These are phyloP conservation scores for Fabriciana adippe DNA, from an alignment of 2,888 invertebrate species.

Conservation along the genomic window DNA sequence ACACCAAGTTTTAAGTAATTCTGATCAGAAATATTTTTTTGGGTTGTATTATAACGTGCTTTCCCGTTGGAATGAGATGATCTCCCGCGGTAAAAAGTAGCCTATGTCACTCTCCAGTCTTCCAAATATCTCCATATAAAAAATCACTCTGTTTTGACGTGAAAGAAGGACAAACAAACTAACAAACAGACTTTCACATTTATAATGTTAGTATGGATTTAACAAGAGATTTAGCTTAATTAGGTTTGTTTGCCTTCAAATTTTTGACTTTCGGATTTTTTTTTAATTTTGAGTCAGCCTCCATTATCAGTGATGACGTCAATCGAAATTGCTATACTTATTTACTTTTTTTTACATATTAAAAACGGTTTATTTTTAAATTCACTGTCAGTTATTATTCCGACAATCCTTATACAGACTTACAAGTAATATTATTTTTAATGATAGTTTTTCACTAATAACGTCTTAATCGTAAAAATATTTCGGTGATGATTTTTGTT, in stretches of 20 bases:
- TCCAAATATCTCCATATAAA: too few species aligned
- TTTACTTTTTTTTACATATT: slow-evolving; percentile 6
- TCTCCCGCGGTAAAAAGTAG: too few species aligned
- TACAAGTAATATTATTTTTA: too few species aligned
- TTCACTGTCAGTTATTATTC: slow-evolving; percentile 3
- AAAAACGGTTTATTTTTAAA: slow-evolving; percentile 5
- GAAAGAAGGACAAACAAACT: too few species aligned
- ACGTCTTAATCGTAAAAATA: background rate
- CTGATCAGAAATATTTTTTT: too few species aligned
- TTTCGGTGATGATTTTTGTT: background rate
- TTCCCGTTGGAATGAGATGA: too few species aligned
- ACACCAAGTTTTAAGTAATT: too few species aligned
- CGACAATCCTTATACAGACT: background rate
- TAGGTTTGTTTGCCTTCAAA: slow-evolving; percentile 11
- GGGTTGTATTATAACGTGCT: too few species aligned
- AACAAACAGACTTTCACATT: too few species aligned
- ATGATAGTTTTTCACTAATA: background rate
- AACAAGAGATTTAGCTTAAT: background rate
- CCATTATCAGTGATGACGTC: slow-evolving; percentile 13
- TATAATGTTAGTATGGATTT: background rate
- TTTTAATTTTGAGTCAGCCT: slow-evolving; percentile 21
- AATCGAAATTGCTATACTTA: slow-evolving; percentile 8
- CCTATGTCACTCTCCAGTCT: too few species aligned
- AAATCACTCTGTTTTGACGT: too few species aligned
- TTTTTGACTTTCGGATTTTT: slow-evolving; percentile 12